Base-by-base conservation (phyloP, 2,797 vertebrate species). In the Cygnus olor region DNA sequence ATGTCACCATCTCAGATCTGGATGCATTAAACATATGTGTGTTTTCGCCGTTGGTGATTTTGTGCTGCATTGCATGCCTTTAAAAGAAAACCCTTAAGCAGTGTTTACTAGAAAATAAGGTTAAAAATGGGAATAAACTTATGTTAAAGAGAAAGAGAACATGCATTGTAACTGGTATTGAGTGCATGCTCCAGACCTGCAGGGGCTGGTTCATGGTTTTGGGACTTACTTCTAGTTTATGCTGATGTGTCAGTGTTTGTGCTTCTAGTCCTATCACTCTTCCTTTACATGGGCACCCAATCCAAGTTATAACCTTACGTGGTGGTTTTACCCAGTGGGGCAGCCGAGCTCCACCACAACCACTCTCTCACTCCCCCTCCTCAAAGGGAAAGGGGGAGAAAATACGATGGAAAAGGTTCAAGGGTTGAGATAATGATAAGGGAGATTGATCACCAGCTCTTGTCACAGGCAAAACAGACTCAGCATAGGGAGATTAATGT, bases 201-300 rank as follows among this genome's bases (percentile, higher is more conserved):
- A 10, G 68, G 44, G 79, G 45, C 1, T 0, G 0, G 0, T 47
- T 24, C 2, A 1, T 4, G 16, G 10, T 66, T 86, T 47, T 76
- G 64, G 38, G 53, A 25, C 2, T 2, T 76, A n/a, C 9, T 42
- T 68, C 30, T 71, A 19, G 20, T 9, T 83, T 68, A 54, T 44
- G 20, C 22, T 65, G n/a, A 5, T 79, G 53, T 57, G 63, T 36
- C 53, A 56, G 4, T 8, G 0, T 14, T 2, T 34, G 12, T 56
- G 32, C 36, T 71, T 82, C 25, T 82, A 15, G 19, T 80, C 53
- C 47, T 76, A 3, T 36, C 19, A 10, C 6, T 61, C 36, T 47
- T 82, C 11, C 34, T 74, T 71, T 63, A 20, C 9, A 2, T 10
- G 51, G 36, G 30, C 24, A 38, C 27, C 17, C 27, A n/a, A 32